Conservation (phyloP, 2,888 invertebrate species). For the Cataglyphis cursor region DNA sequence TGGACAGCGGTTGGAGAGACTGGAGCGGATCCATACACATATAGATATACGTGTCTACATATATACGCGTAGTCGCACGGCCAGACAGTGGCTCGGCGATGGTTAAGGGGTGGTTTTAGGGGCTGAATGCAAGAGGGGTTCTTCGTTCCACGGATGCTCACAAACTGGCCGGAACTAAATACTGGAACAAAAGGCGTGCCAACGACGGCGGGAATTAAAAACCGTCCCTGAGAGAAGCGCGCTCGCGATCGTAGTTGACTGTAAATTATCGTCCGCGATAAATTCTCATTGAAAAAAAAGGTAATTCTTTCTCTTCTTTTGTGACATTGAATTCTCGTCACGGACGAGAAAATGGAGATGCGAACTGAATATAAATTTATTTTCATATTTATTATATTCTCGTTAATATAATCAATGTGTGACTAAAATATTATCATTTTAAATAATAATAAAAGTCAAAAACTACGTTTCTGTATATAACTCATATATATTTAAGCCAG, state of each 20-base stretch:
- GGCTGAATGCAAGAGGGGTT: constrained; percentile 73
- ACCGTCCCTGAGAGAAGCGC: constrained; percentile 63
- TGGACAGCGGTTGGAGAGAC: constrained; percentile 39
- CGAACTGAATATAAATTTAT: constrained; percentile 4
- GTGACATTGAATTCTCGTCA: constrained; percentile 12
- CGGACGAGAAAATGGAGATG: constrained; percentile 3
- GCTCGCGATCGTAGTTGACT: constrained; percentile 17
- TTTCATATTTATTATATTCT: constrained; percentile 16
- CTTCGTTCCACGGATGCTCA: constrained; percentile 76
- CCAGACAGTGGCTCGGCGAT: constrained; percentile 63
- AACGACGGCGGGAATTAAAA: constrained; percentile 75
- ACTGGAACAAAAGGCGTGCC: constrained; percentile 74
- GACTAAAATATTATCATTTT: neutral
- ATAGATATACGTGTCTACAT: neutral
- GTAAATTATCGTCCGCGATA: constrained; percentile 36
- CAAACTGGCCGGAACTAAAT: constrained; percentile 81
- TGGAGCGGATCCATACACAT: constrained; percentile 7
- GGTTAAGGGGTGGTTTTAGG: constrained; percentile 73
- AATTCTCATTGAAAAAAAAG: constrained; percentile 34
- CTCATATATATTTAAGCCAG: neutral
- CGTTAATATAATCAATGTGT: neutral
- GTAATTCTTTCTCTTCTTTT: neutral
- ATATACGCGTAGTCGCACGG: constrained; percentile 50
- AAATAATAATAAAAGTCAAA: neutral
- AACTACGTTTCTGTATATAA: neutral